Percentiles rank a stretch among this genome's conserved stretches.
Evolutionary conservation across 2,888 invertebrate species (phyloP).

Genomic region (Drosophila ochracea): DNA sequence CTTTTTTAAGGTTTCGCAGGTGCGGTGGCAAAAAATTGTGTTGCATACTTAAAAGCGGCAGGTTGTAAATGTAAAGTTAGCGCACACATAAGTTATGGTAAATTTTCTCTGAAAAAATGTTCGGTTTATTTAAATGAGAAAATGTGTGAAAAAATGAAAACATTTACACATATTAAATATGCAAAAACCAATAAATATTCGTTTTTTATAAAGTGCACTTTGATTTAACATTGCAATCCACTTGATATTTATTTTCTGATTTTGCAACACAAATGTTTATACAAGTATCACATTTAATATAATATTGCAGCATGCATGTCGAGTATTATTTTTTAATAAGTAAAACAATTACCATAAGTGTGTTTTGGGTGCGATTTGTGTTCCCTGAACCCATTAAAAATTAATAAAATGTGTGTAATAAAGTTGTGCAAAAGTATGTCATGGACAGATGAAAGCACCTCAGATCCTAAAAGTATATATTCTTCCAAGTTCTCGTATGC

Average conservation of each 20-base stretch:
- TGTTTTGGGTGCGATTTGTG: neutral
- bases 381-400: neutral
- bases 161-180: slow-evolving; percentile 11
- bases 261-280: neutral
- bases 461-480: neutral
- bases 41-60: slow-evolving; percentile 36
- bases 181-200: slow-evolving; percentile 29
- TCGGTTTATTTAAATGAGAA: slow-evolving; percentile 29
- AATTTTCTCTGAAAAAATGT: slow-evolving; percentile 28
- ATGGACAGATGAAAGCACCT: neutral
- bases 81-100: slow-evolving; percentile 16
- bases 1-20: slow-evolving; percentile 5
- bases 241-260: slow-evolving; percentile 6
- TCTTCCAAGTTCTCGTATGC: too few species aligned
- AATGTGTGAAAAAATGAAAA: slow-evolving; percentile 20
- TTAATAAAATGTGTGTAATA: neutral
- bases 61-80: slow-evolving; percentile 34
- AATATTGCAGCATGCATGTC: neutral
- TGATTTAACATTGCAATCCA: slow-evolving; percentile 15
- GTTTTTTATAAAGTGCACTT: slow-evolving; percentile 23
- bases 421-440: neutral
- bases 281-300: neutral
- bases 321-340: neutral
- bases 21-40: slow-evolving; percentile 19
- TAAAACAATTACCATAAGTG: neutral